Evolutionary conservation across 2,888 invertebrate species (phyloP), one percentile per base, ranked within the genome.

Genomic region (Cerceris rybyensis): DNA sequence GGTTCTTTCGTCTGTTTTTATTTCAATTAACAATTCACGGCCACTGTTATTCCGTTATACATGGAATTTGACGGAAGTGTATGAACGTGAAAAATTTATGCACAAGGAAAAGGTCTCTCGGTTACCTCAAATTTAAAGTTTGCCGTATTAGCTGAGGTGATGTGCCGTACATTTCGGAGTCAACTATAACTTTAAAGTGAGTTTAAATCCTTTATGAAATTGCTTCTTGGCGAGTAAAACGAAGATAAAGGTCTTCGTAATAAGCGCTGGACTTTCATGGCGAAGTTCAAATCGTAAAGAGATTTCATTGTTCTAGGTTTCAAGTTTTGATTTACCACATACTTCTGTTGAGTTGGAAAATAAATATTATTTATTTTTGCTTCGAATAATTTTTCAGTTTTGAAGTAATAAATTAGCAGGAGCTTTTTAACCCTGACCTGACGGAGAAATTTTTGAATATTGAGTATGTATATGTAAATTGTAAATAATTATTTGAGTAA

Each of bases 151-250:
- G n/a, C n/a, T 39, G 28, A 28, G 39, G 41, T 9, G 39, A 41
- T 39, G 14, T 16, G 46, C 8, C 61, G 2, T 46, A 28, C 41
- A 52, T 28, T 6, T 9, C 14, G 50, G 52, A 6, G 42, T 41
- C 42, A 59, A 11, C 58, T 39, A 42, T 59, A 59, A 59, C n/a
- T 59, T 59, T 59, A 41, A 59, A 41, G 58, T 59, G 58, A 42
- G 41, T 59, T 59, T 59, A 59, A 59, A 41, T 59, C 58, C 58
- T 41, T 57, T 28, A 14, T 41, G 58, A 59, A 59, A 59, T 59
- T 41, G 58, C 42, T 42, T 41, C 42, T 41, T 14, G 58, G 58
- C 41, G 41, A 59, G 41, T 41, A 41, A 59, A 59, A 41, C 16
- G 13, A 41, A 59, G 58, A 28, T 28, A 28, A 13, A 42, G 13